These are phyloP conservation scores for Ptilonorhynchus violaceus DNA, from an alignment of 2,113 vertebrate species.

Conservation along the genomic window DNA sequence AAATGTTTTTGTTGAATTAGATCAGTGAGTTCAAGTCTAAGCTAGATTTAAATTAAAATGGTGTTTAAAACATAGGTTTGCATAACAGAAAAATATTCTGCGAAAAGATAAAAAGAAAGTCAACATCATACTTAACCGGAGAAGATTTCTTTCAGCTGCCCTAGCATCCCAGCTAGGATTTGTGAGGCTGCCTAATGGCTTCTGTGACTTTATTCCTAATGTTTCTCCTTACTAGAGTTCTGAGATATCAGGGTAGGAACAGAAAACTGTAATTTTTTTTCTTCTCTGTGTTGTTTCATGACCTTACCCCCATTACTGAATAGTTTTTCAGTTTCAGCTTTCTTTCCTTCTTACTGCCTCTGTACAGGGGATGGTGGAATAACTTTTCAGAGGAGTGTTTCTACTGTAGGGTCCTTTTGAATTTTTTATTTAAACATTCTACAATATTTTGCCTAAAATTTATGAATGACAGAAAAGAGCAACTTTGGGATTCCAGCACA, in stretches of 20 bases:
- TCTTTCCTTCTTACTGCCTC: neutral
- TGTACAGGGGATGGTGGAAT: neutral
- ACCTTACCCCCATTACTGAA: neutral
- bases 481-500: neutral
- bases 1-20: neutral
- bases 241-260: neutral
- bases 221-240: neutral
- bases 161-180: neutral
- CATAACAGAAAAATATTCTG: neutral
- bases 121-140: neutral
- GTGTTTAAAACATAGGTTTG: neutral
- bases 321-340: neutral
- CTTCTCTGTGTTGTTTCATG: neutral
- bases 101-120: neutral
- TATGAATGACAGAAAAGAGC: neutral
- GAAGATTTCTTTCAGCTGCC: neutral
- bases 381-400: neutral
- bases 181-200: neutral
- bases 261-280: neutral
- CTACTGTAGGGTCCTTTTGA: neutral
- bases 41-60: neutral
- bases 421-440: neutral
- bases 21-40: neutral
- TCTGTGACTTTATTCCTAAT: neutral
- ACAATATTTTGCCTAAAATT: neutral